Conservation (phyloP, 2,888 invertebrate species). For the Drosophila anomelani region DNA sequence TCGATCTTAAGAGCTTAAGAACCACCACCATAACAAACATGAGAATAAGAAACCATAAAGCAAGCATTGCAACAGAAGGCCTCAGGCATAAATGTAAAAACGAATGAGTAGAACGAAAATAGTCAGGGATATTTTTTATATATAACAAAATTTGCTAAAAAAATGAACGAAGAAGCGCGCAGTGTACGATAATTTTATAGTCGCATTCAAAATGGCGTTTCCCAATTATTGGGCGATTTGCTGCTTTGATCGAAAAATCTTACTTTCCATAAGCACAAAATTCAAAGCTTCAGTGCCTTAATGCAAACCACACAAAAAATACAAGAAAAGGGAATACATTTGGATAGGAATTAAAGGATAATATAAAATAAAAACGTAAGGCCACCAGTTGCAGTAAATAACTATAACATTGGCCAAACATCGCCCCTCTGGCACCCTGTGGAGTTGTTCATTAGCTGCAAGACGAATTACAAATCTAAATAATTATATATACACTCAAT, state of each 20-base stretch:
- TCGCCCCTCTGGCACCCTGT: constrained; percentile 29
- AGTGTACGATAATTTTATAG: constrained; percentile 58
- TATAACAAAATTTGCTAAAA: constrained; percentile 62
- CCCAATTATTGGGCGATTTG: constrained; percentile 2
- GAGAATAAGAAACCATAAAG: constrained; percentile 27
- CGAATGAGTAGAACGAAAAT: constrained; percentile 48
- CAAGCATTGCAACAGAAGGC: constrained; percentile 51
- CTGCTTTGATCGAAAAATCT: constrained; percentile 37
- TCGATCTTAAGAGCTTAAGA: constrained; percentile 68
- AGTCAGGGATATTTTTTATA: constrained; percentile 80
- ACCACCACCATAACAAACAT: constrained; percentile 29
- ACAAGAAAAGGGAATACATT: constrained; percentile 32
- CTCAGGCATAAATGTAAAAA: constrained; percentile 59
- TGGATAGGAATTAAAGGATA: constrained; percentile 19
- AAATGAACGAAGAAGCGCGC: constrained; percentile 42
- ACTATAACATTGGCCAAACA: constrained; percentile 14
- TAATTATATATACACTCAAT: constrained; percentile 69
- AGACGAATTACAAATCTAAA: constrained; percentile 62
- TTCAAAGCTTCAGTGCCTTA: constrained; percentile 83
- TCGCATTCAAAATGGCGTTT: constrained; percentile 42
- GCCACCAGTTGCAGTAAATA: not conserved
- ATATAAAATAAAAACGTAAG: constrained; percentile 7
- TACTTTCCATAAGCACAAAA: constrained; percentile 77
- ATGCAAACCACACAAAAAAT: constrained; percentile 66
- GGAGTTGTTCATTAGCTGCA: constrained; percentile 59